Evolutionary conservation across 2,113 vertebrate genomes (phyloP), one percentile per base, ranked within the genome.

Genomic region (Hirundichthys speculiger): DNA sequence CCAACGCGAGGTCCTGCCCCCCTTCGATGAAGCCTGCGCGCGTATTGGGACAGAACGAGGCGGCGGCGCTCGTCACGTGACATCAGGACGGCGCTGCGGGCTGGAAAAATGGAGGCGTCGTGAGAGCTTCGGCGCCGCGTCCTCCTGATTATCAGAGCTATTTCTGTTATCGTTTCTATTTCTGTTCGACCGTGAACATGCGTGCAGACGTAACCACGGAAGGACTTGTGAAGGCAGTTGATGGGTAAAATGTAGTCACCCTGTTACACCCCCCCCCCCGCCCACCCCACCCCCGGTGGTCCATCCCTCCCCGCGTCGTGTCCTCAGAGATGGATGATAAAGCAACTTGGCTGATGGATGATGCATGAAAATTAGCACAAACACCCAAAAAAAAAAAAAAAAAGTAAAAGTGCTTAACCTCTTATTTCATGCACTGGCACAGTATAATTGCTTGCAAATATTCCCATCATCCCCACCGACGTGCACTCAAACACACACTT

Each of bases 351-450:
- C 77, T 79, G 66, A 67, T 73, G 66, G 60, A 9, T 6, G 30
- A 27, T 9, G 9, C 34, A 73, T 73, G 77, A 82, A 86, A 82
- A 89, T 69, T 9, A 68, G 51, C 69, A 21, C 40, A 30, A 54
- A 70, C 48, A 24, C 4, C 6, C 27, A 51, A 69, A n/a, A n/a
- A n/a, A n/a, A n/a, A n/a, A n/a, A n/a, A n/a, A n/a, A n/a, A n/a
- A 57, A 57, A 79, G 48, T 68, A 11, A 14, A 75, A 55, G 69
- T 25, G 50, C 62, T 80, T 87, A 74, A 84, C 80, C 79, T 86
- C 82, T 64, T 40, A 20, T 73, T 57, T 75, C 64, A 59, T 34
- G 30, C 11, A 34, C 3, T 2, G 30, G 11, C 30, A 10, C 30
- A 34, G 30, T 34, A 10, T 34, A 34, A 34, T 34, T 34, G 30